A percentile compares a stretch with the other conserved stretches of the same genome.
Evolutionary conservation across 2,797 vertebrate genomes (phyloP).

Genomic region (Arvicola amphibius): DNA sequence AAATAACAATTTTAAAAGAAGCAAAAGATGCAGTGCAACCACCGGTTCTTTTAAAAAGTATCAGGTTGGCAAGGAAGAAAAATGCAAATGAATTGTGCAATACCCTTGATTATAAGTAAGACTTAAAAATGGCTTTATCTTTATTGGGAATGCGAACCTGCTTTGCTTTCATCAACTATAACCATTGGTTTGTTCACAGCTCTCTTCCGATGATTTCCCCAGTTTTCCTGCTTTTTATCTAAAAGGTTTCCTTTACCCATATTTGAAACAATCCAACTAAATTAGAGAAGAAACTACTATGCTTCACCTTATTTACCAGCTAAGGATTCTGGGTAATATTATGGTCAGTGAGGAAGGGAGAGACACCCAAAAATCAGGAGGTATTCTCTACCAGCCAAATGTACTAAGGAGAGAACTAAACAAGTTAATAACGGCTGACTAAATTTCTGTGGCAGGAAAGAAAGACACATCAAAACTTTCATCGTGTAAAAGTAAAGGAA

Average conservation of each 20-base stretch:
- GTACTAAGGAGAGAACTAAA: slow-evolving; percentile 30
- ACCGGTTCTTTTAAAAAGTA: neutral
- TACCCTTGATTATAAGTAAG: neutral
- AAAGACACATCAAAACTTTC: slow-evolving; percentile 43
- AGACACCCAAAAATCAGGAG: slow-evolving; percentile 24
- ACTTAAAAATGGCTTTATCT: neutral
- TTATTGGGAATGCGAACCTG: neutral
- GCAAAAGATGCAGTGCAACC: neutral
- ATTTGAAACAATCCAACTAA: neutral
- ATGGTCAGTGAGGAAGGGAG: neutral
- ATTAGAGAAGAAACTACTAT: neutral
- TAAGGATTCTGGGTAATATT: neutral
- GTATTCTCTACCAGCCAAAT: neutral
- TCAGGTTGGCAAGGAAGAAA: neutral
- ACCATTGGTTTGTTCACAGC: neutral
- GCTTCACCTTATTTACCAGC: neutral
- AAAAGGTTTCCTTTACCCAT: slow-evolving; percentile 6
- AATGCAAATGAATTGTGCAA: neutral
- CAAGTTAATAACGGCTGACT: slow-evolving; percentile 22
- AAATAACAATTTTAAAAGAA: neutral
- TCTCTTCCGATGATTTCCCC: neutral
- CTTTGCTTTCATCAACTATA: slow-evolving; percentile 26
- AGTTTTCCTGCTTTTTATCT: neutral
- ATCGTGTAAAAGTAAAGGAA: slow-evolving; percentile 25
- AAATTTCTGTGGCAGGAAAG: slow-evolving; percentile 5